phyloP scores from a whole-genome alignment of 2,888 invertebrate genomes.

The Sminthurides aquaticus region DNA sequence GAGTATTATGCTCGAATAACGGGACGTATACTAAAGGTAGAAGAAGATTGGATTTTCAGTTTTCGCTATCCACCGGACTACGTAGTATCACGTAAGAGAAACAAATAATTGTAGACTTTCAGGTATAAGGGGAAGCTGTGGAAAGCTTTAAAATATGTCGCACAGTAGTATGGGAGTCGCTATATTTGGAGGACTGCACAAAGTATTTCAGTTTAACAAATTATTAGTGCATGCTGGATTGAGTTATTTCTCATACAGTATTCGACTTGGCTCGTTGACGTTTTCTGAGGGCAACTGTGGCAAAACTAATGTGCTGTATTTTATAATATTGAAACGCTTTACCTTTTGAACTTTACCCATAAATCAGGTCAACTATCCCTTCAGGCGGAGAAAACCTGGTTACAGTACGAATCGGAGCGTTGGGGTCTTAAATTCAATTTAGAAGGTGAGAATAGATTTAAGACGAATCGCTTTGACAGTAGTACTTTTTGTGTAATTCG shows the following conservation, averaged over 20 bases:
- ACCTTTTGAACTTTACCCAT: no score
- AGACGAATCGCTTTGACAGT: neutral
- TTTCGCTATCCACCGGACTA: conserved; percentile 76
- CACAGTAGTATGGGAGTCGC: neutral
- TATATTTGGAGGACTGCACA: no score
- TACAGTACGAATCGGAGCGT: conserved; percentile 80
- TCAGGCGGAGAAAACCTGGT: conserved; percentile 82
- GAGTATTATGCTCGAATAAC: conserved; percentile 93
- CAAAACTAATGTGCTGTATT: no score
- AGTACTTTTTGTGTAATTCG: neutral
- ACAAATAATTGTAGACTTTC: no score
- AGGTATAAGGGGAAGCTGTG: no score
- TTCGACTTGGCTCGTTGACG: no score
- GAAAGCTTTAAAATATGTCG: neutral
- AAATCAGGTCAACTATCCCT: conserved; percentile 66
- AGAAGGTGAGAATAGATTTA: conserved; percentile 56
- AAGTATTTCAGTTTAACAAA: no score
- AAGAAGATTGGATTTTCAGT: conserved; percentile 92
- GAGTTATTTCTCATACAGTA: no score
- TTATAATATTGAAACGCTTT: no score
- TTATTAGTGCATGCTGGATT: no score
- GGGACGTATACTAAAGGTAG: conserved; percentile 81
- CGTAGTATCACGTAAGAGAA: conserved; percentile 53
- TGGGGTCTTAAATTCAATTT: conserved; percentile 76
- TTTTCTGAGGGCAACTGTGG: no score